phyloP scores from a whole-genome alignment of 2,113 vertebrate genomes.

The Condylura cristata region DNA sequence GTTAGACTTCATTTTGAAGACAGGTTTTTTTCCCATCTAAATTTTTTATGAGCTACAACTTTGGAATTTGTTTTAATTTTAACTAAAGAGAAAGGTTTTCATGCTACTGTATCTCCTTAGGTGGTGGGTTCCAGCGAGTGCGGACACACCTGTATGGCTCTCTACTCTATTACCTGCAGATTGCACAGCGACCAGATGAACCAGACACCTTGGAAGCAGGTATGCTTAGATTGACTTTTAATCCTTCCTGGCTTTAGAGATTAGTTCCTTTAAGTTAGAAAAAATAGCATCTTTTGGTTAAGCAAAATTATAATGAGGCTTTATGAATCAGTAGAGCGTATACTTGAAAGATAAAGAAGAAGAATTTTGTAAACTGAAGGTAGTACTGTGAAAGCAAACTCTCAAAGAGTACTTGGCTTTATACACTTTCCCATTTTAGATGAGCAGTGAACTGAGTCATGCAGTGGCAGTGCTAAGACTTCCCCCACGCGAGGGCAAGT shows the following conservation, averaged over 20 bases:
- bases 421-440: neutral
- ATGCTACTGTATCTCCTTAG: conserved; percentile 76
- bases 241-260: neutral
- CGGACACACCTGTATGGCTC: conserved; percentile 96
- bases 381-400: neutral
- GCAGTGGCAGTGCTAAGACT: neutral
- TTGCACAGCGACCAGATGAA: conserved; percentile 97
- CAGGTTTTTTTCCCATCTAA: conserved; percentile 86
- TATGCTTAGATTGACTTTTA: conserved; percentile 68
- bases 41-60: neutral
- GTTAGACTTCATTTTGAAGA: conserved; percentile 97
- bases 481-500: neutral
- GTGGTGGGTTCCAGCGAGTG: conserved; percentile 97
- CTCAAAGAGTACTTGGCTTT: neutral
- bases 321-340: neutral
- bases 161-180: conserved; percentile 97
- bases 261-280: neutral
- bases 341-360: neutral
- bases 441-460: neutral
- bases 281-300: neutral
- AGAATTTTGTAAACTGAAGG: neutral
- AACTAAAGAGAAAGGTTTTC: neutral
- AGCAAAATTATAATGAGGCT: neutral
- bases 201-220: conserved; percentile 96
- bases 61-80: conserved; percentile 54